Base-by-base conservation (phyloP, 2,113 vertebrate species). In the Cheirogaleus medius region DNA sequence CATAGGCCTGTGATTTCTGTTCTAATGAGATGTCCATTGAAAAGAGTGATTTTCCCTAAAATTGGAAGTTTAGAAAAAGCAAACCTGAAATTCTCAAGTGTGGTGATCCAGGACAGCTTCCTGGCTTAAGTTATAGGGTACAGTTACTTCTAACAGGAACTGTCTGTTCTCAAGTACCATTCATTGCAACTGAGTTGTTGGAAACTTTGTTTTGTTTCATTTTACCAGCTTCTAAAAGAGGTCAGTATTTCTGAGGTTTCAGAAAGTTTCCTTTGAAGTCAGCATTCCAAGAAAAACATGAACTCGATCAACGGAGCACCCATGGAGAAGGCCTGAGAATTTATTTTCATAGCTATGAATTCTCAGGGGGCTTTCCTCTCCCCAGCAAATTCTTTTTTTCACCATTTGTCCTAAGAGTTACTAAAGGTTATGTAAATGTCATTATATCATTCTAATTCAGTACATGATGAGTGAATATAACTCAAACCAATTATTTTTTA, bases 181-280 rank as follows among this genome's bases (percentile, higher is more conserved):
- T 95, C 96, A 89, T 82, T 92, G 76, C 63, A 91, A 84, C 47
- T 63, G 76, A 87, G 60, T 97, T 95, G 47, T 87, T 97, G 69
- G 94, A 91, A 97, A 94, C 87, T 96, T 95, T 93, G 94, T 97
- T 98, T 95, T 97, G 96, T 49, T 94, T 95, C 89, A 81, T 93
- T 76, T 94, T 95, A 86, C 87, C 87, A 90, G 44, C 37, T 96
- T 95, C 90, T 98, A 87, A 97, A 97, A 93, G 91, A 97, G 73
- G 93, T 93, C 83, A 91, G 94, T 83, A 98, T 98, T 86, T 91
- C 87, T 94, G 52, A 97, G 86, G 78, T 86, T 96, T 95, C 86
- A 91, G 76, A 27, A 96, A 95, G 69, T 97, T 97, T 90, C 90
- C 89, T 97, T 89, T 98, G 93, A 97, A 96, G 90, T 97, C 66